Evolutionary conservation across 2,888 invertebrate species (phyloP), one percentile per base, ranked within the genome.

Genomic region (Syrista parreyssii): DNA sequence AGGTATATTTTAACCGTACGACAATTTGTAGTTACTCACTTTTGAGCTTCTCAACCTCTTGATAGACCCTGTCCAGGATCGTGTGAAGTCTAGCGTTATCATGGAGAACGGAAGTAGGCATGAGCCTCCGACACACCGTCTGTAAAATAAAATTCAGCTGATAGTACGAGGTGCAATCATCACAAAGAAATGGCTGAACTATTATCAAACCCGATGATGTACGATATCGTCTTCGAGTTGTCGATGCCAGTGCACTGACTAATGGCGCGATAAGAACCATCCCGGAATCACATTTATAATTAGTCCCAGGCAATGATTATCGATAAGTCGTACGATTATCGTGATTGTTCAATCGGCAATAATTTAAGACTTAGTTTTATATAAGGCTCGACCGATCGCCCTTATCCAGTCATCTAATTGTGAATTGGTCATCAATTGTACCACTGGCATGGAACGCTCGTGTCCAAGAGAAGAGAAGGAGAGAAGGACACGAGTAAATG

Each of bases 31-130:
- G 68, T 68, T 71, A 86, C 91, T 90, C 84, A 92, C 92, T 89
- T 87, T 90, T 91, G 31, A 91, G 84, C 84, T 91, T 92, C 78
- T 92, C 92, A 75, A 92, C 88, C 80, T 92, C 92, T 80, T 91
- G 91, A 77, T 91, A 92, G 74, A 92, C 86, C 79, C 91, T 89
- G 82, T 92, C 90, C 76, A 92, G 84, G 68, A 90, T 88, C 40
- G 88, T 83, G 78, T 90, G 90, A 36, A 91, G 81, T 79, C 91
- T 90, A 12, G 82, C 85, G 80, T 88, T 90, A 79, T 88, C 87
- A 79, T 88, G 89, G 15, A 89, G 86, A 73, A 84, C 83, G 71
- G 87, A 83, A 68, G 84, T 86, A 69, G 88, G 86, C 75, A 90
- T 85, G 75, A 90, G 83, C 79, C 90, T 88, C 77, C 89, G 87